Percentiles rank a stretch among this genome's conserved stretches.
Evolutionary conservation across 1,140 invertebrate genomes (phyloP).

Genomic region (Eupristina koningsbergeri): DNA sequence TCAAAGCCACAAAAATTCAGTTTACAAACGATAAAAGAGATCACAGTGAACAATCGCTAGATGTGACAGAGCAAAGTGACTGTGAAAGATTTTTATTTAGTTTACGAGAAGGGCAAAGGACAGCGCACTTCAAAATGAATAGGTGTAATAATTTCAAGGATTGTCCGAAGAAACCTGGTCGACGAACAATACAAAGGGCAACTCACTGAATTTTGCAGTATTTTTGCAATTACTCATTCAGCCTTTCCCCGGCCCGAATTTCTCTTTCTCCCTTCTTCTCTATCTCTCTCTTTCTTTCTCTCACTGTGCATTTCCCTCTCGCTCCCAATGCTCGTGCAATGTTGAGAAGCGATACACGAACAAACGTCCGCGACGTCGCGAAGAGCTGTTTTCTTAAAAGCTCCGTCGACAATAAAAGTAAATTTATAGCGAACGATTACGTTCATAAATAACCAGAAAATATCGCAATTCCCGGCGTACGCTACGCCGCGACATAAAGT

Average conservation of each 20-base stretch:
- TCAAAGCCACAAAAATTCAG: not conserved
- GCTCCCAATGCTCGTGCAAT: not conserved
- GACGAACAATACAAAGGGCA: not conserved
- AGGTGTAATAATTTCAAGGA: conserved; percentile 45
- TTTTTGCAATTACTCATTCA: conserved; percentile 46
- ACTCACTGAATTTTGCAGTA: conserved; percentile 44
- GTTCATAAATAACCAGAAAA: conserved; percentile 45
- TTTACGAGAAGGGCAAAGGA: not conserved
- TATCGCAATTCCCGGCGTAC: conserved; percentile 15
- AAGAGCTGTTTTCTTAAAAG: conserved; percentile 49
- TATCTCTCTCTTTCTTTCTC: not conserved
- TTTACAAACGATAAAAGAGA: not conserved
- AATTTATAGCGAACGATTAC: conserved; percentile 46
- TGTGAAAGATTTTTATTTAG: conserved; percentile 44
- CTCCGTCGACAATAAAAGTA: conserved; percentile 47
- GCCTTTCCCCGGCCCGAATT: conserved; percentile 16
- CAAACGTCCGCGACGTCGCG: conserved; percentile 1
- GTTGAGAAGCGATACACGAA: not conserved
- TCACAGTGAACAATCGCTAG: conserved; percentile 19
- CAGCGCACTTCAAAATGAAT: conserved; percentile 35
- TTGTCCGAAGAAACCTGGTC: conserved; percentile 23
- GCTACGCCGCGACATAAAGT: conserved; percentile 29
- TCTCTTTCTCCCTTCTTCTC: not conserved
- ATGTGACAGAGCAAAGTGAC: not conserved
- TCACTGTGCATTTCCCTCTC: not conserved